Percentiles rank a stretch among this genome's conserved stretches.
phyloP scores from a whole-genome alignment of 2,888 invertebrate genomes.

The Pterobdella sp. region DNA sequence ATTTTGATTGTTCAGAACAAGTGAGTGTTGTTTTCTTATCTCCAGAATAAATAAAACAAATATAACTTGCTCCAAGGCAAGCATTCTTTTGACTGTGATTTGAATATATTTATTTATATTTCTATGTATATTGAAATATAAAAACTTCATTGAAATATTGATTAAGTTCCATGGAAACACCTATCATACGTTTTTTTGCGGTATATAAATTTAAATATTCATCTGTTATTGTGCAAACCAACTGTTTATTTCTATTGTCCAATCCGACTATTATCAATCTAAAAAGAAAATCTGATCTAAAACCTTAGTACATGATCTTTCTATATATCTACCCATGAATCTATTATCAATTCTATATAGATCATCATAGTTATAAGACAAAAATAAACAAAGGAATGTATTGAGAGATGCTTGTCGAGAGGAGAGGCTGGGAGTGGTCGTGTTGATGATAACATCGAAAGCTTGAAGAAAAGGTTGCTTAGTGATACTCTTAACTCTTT shows the following conservation, averaged over 20 bases:
- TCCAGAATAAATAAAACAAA: no score
- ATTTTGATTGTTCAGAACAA: constrained; percentile 7
- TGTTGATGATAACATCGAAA: constrained; percentile 84
- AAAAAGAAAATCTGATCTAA: background rate
- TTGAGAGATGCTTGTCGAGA: constrained; percentile 73
- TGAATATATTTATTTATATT: background rate
- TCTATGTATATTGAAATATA: background rate
- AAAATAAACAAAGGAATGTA: constrained; percentile 70
- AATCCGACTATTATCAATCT: background rate
- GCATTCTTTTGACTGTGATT: background rate
- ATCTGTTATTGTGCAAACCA: constrained; percentile 1
- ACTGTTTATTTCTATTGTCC: background rate
- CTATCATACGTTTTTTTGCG: constrained; percentile 56
- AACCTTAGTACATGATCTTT: background rate
- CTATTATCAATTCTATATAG: background rate
- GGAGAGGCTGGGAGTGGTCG: constrained; percentile 77
- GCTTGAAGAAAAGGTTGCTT: constrained; percentile 65
- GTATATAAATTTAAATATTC: background rate
- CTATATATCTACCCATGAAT: background rate
- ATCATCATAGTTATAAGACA: no score
- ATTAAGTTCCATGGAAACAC: no score
- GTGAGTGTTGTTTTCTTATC: no score
- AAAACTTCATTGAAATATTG: no score
- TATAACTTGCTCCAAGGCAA: no score
- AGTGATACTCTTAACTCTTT: background rate